A percentile compares a stretch with the other conserved stretches of the same genome.
Evolutionary conservation across 2,888 invertebrate genomes (phyloP).

Genomic region (Ophion ellenae): DNA sequence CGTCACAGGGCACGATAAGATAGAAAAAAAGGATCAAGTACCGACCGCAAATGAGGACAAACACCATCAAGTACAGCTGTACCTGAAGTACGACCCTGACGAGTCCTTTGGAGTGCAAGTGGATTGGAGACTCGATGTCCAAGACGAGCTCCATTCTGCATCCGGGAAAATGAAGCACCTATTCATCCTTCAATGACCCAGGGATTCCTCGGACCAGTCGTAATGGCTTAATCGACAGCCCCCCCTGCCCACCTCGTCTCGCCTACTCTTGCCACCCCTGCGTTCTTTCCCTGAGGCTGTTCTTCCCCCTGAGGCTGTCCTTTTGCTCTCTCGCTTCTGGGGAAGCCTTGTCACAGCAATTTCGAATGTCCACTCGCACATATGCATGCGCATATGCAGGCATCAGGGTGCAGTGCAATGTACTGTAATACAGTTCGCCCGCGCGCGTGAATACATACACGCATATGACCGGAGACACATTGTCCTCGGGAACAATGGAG

Average conservation of each 20-base stretch:
- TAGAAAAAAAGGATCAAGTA: no score
- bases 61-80: no score
- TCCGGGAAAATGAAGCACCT: no score
- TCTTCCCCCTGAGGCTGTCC: no score
- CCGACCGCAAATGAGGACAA: no score
- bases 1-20: no score
- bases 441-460: constrained; percentile 3
- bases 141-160: no score
- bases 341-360: background rate
- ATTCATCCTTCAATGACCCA: no score
- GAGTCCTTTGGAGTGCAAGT: no score
- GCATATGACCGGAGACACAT: constrained; percentile 61
- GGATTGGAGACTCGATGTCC: no score
- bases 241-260: background rate
- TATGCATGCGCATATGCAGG: background rate
- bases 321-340: background rate
- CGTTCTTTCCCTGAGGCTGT: background rate
- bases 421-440: background rate
- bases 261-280: background rate
- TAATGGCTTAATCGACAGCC: background rate
- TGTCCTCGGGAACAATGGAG: constrained; percentile 67
- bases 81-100: no score
- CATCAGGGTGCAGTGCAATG: background rate
- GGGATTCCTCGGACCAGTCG: background rate
- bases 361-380: constrained; percentile 6